phyloP scores from a whole-genome alignment of 2,797 vertebrate species.

The Brachyrhaphis roseni region DNA sequence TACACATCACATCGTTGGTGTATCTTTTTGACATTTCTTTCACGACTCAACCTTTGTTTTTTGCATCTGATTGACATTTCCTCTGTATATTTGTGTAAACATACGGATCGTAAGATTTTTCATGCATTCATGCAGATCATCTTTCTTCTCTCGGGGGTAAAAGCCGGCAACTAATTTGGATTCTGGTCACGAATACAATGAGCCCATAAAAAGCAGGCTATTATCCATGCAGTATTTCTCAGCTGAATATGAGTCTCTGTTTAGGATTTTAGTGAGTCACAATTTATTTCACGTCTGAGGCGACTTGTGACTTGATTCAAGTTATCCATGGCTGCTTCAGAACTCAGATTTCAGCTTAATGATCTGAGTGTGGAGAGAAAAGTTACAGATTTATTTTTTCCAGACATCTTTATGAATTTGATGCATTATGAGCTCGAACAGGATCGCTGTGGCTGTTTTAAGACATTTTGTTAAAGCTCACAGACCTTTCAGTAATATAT shows the following conservation, averaged over 20 bases:
- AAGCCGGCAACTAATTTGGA: conserved; percentile 37
- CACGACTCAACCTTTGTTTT: conserved; percentile 63
- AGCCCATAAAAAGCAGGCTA: conserved; percentile 30
- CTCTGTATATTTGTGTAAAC: conserved; percentile 68
- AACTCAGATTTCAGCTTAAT: conserved; percentile 41
- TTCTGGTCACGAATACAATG: conserved; percentile 52
- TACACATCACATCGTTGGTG: conserved; percentile 34
- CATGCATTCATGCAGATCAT: conserved; percentile 66
- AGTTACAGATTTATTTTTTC: conserved; percentile 17
- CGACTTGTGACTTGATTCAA: conserved; percentile 30
- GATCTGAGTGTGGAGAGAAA: conserved; percentile 22
- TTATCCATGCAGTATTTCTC: conserved; percentile 23
- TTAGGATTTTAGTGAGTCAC: conserved; percentile 34
- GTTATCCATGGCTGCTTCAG: conserved; percentile 29
- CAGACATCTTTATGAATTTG: conserved; percentile 36
- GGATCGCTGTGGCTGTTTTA: conserved; percentile 27
- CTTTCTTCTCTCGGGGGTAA: conserved; percentile 49
- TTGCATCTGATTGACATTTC: conserved; percentile 81
- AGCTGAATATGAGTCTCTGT: conserved; percentile 31
- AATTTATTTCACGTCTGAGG: conserved; percentile 40
- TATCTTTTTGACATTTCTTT: conserved; percentile 72
- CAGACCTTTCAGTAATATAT: conserved; percentile 32
- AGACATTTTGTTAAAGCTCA: conserved; percentile 28
- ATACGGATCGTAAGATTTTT: conserved; percentile 69
- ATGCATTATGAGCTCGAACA: conserved; percentile 32